Conservation (phyloP, 2,888 invertebrate species). For the Notodonta ziczac region DNA sequence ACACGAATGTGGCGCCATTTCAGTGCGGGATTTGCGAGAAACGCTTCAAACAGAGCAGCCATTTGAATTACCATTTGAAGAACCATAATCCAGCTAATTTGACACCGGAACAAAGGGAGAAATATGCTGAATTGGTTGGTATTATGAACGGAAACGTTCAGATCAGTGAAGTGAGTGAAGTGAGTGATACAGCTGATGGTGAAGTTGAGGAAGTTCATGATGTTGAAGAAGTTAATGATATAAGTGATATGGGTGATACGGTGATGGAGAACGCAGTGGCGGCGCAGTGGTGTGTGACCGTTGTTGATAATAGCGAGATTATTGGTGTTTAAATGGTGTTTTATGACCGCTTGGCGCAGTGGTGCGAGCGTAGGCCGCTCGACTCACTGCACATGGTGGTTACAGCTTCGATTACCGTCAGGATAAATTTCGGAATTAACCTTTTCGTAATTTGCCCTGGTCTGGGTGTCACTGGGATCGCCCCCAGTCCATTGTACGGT, state of each 20-base stretch:
- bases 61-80: conserved; percentile 73
- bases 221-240: no score
- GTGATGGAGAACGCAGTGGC: conserved; percentile 26
- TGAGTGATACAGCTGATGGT: background rate
- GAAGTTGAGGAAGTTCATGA: background rate
- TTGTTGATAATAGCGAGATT: conserved; percentile 11
- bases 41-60: conserved; percentile 72
- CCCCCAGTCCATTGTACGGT: no score
- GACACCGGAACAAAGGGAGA: conserved; percentile 57
- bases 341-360: background rate
- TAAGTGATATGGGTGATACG: conserved; percentile 14
- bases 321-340: background rate
- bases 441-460: no score
- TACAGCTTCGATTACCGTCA: no score
- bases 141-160: conserved; percentile 29
- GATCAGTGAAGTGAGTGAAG: background rate
- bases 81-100: conserved; percentile 62
- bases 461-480: no score
- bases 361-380: no score
- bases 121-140: conserved; percentile 53
- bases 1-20: conserved; percentile 75
- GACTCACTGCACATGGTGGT: no score
- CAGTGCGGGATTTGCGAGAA: conserved; percentile 70
- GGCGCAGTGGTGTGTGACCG: conserved; percentile 21
- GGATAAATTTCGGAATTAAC: no score